These are phyloP conservation scores for Drosophila sucinea DNA, from an alignment of 1,140 invertebrate genomes.

Conservation along the genomic window DNA sequence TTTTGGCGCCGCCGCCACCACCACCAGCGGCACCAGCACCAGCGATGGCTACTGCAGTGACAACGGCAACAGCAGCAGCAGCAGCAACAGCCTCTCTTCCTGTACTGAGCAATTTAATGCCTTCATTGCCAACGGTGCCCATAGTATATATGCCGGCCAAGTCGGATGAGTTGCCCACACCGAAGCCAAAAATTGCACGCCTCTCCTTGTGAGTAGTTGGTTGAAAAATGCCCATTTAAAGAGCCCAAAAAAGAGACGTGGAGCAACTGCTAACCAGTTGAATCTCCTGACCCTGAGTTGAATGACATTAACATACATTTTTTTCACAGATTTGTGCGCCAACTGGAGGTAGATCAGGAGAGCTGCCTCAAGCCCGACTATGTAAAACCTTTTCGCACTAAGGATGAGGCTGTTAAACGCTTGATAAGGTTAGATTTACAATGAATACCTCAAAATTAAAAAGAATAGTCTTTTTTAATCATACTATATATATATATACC, in stretches of 20 bases:
- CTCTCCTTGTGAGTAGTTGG: slow-evolving; percentile 84
- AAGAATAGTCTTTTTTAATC: too few relatives aligned
- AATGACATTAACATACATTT: slow-evolving; percentile 32
- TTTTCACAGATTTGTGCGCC: slow-evolving; percentile 87
- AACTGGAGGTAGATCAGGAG: slow-evolving; percentile 91
- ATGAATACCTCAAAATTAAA: not conserved
- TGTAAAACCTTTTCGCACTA: slow-evolving; percentile 88
- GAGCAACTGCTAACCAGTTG: slow-evolving; percentile 55
- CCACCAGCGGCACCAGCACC: slow-evolving; percentile 17
- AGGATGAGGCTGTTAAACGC: slow-evolving; percentile 90
- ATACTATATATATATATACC: not conserved
- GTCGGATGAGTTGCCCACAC: slow-evolving; percentile 67
- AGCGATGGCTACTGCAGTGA: slow-evolving; percentile 19
- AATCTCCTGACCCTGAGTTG: not conserved
- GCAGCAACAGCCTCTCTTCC: slow-evolving; percentile 7
- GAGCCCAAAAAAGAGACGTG: slow-evolving; percentile 27
- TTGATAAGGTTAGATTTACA: slow-evolving; percentile 85
- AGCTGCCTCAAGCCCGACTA: slow-evolving; percentile 91
- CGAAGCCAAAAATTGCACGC: slow-evolving; percentile 82
- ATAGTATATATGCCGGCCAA: slow-evolving; percentile 50
- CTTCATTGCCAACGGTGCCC: slow-evolving; percentile 50
- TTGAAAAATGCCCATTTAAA: slow-evolving; percentile 79
- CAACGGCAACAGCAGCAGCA: slow-evolving; percentile 21
- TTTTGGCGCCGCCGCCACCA: slow-evolving; percentile 14
- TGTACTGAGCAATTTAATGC: slow-evolving; percentile 44